Base-by-base conservation (phyloP, 2,113 vertebrate genomes). In the Alouatta palliata region DNA sequence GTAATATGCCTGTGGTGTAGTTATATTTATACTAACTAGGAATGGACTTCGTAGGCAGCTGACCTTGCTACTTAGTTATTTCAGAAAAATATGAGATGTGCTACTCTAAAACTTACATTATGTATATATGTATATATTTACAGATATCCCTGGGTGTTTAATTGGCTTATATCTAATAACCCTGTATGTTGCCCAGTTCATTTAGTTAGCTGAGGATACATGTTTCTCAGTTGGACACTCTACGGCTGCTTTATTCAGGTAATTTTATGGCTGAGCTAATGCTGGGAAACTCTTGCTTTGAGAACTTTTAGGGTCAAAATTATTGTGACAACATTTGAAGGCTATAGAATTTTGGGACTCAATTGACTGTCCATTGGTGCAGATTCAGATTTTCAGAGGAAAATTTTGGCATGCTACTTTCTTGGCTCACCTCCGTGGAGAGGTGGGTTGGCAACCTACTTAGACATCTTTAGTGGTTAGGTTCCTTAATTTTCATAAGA, bases 401-500 rank as follows among this genome's bases (percentile, higher is more conserved):
- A 71, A 95, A 32, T 58, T 94, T 96, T 84, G 76, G 35, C 23
- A 23, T 4, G 90, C 5, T 91, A 43, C 25, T 92, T 95, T 91
- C 35, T 96, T 95, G 80, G 30, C 35, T 87, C 17, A 73, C 30
- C 4, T 86, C 76, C 32, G 19, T 87, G 56, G 45, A 94, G 54
- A 95, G 25, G 21, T 93, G 17, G 40, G 3, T 92, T 95, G 80
- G 12, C 82, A 97, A 45, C 11, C 35, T 90, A 17, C 32, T 93
- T 84, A 66, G 70, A 66, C 56, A 79, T 87, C 43, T 92, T 92
- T 71, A 87, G 68, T 79, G 79, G 16, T 79, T 81, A 87, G 43
- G 17, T 76, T 95, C 45, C 58, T 95, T 91, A 58, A 87, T 92
- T 97, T 92, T 94, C 40, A 13, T 66, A 84, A 94, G 68, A 84